Evolutionary conservation across 2,888 invertebrate genomes (phyloP), one percentile per base, ranked within the genome.

Genomic region (Apomyelois bistriatella): DNA sequence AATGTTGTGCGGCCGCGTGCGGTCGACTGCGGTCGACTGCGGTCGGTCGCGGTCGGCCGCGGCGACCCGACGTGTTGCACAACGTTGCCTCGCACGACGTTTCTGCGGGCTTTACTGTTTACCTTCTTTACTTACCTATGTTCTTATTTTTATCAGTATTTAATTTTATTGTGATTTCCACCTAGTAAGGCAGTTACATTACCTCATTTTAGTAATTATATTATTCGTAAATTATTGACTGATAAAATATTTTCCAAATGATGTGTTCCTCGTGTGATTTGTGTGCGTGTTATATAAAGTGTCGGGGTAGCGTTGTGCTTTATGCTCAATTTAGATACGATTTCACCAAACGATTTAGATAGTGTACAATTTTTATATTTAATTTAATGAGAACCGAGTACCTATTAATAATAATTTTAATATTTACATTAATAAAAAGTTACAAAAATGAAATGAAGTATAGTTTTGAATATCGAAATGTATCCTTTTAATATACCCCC

Each of bases 311-410:
- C 88, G 89, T 88, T 89, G 89, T 89, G 90, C 88, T 87, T 82
- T 85, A 83, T 88, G 90, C 89, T 89, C 89, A 90, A 89, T 87
- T 87, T 87, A 89, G 86, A 86, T 85, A 87, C 84, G 85, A 84
- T 85, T 83, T 87, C 89, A 88, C 85, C 86, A 85, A 86, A 87
- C 83, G 77, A 85, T 88, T 85, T 84, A 86, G 84, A 84, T 86
- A 89, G 84, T 84, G 83, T 85, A 87, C 82, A 85, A 85, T 86
- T 85, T 76, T 84, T 85, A 83, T 85, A 85, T 84, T 85, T 89
- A 84, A 85, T 85, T 86, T 85, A 88, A 88, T 82, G 78, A 86
- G 79, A 86, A 86, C 82, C 84, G 83, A 89, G 88, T 90, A 90
- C 89, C 90, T 89, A 87, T 86, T 82, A 85, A 85, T 85, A 78